Evolutionary conservation across 2,797 vertebrate species (phyloP).

Genomic region (Chaenodraco wilsoni): DNA sequence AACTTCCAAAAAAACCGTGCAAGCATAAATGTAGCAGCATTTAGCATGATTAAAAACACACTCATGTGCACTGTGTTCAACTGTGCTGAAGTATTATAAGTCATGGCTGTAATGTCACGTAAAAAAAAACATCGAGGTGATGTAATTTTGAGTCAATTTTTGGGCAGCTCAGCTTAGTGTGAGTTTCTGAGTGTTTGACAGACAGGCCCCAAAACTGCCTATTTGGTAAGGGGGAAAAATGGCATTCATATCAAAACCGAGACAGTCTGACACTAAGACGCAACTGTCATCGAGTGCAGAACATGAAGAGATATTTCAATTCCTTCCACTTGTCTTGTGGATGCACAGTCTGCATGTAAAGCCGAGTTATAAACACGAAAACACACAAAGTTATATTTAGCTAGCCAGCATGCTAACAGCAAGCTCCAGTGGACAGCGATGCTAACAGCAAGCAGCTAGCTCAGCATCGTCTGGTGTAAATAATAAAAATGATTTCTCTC

Average conservation of each 20-base stretch:
- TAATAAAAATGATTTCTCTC: constrained; percentile 17
- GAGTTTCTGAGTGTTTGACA: constrained; percentile 59
- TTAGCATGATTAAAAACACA: not conserved
- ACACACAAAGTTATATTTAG: constrained; percentile 62
- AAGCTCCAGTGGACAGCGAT: constrained; percentile 36
- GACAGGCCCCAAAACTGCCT: constrained; percentile 60
- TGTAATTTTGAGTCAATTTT: not conserved
- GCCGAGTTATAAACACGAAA: not conserved
- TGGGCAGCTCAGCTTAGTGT: constrained; percentile 1
- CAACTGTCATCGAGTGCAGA: not conserved
- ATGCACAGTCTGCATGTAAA: not conserved
- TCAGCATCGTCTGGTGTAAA: constrained; percentile 5
- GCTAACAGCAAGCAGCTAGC: constrained; percentile 55
- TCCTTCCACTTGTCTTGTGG: not conserved
- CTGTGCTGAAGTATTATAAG: not conserved
- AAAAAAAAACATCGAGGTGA: not conserved
- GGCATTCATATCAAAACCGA: constrained; percentile 29
- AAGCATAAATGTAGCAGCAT: constrained; percentile 4
- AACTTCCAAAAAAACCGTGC: constrained; percentile 27
- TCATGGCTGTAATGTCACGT: constrained; percentile 17
- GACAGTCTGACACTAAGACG: not conserved
- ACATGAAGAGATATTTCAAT: not conserved
- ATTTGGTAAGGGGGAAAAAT: constrained; percentile 26
- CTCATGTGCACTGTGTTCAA: accelerated
- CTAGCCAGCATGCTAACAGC: constrained; percentile 62